Evolutionary conservation across 2,797 vertebrate species (phyloP), one percentile per base, ranked within the genome.

Genomic region (Paratrypauchen microcephalus): DNA sequence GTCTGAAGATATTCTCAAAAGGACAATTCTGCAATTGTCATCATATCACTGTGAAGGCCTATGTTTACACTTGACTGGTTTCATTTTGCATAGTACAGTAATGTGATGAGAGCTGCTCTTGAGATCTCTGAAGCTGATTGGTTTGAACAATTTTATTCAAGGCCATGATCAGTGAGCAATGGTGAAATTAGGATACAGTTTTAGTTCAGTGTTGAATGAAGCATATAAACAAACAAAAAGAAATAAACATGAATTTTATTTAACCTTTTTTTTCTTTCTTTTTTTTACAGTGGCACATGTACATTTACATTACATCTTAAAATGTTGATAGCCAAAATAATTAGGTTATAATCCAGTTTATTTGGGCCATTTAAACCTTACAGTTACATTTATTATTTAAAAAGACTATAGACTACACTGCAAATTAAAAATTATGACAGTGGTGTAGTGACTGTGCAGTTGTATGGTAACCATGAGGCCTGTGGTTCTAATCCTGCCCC

Each of bases 31-130:
- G 11, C 59, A 47, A 74, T 72, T 72, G 30, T 58, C 21, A 73
- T 75, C 32, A 60, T 6, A 26, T 66, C 32, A 21, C 24, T 23
- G 63, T 19, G 26, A 4, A 36, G 32, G 32, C 32, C 32, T 9
- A 61, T 54, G 60, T 23, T 54, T 30, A 16, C 66, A 45, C 58
- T 76, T 69, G 32, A 67, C 28, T 18, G 28, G 59, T 65, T 28
- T 68, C 57, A 60, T 65, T 72, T 21, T 80, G 59, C 71, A 83
- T 78, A 65, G 58, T 70, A 83, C 76, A 65, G 58, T 70, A 11
- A 78, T 72, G 66, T 67, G 62, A 56, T 52, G 0, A n/a, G 11
- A 71, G 23, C 24, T 30, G 11, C 26, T 66, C 56, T 63, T 65
- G 2, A 52, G 57, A 24, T 11, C 18, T 6, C 2, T 61, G 18